These are phyloP conservation scores for Hypolimnas misippus DNA, from an alignment of 2,888 invertebrate species.

Conservation along the genomic window DNA sequence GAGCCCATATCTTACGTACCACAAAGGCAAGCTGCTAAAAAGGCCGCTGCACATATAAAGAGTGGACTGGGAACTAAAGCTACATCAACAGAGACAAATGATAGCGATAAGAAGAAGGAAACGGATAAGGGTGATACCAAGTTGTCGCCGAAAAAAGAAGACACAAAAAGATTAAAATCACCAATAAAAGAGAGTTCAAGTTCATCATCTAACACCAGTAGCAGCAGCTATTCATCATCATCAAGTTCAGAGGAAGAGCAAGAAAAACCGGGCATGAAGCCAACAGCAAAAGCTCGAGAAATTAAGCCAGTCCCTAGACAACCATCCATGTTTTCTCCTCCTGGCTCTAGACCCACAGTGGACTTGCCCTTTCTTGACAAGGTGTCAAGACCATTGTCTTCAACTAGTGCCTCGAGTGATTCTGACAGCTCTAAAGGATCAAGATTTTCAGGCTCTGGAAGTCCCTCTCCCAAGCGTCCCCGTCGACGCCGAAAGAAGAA, in stretches of 20 bases:
- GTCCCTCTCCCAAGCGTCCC: constrained; percentile 74
- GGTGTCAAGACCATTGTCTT: constrained; percentile 88
- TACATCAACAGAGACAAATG: constrained; percentile 66
- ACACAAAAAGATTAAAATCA: constrained; percentile 61
- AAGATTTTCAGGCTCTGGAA: constrained; percentile 67
- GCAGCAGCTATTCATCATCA: constrained; percentile 84
- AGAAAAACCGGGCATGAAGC: constrained; percentile 68
- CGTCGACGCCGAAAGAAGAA: constrained; percentile 71
- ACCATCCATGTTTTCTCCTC: constrained; percentile 75
- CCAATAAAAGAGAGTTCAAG: constrained; percentile 72
- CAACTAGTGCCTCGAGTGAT: constrained; percentile 85
- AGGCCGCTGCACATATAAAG: constrained; percentile 95
- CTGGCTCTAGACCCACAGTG: constrained; percentile 81
- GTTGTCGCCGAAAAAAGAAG: constrained; percentile 76
- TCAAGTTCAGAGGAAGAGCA: constrained; percentile 86
- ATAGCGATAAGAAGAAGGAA: constrained; percentile 70
- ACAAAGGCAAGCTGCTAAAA: constrained; percentile 95
- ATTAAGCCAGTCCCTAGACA: constrained; percentile 67
- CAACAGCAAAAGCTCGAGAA: constrained; percentile 73
- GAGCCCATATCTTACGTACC: constrained; percentile 92
- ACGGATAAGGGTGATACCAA: constrained; percentile 64
- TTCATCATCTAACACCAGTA: constrained; percentile 82
- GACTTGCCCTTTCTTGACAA: constrained; percentile 92
- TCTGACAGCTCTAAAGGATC: constrained; percentile 81
- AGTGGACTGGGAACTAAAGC: constrained; percentile 87